Evolutionary conservation across 2,888 invertebrate species (phyloP), one percentile per base, ranked within the genome.

Genomic region (Steinernema scapterisci): DNA sequence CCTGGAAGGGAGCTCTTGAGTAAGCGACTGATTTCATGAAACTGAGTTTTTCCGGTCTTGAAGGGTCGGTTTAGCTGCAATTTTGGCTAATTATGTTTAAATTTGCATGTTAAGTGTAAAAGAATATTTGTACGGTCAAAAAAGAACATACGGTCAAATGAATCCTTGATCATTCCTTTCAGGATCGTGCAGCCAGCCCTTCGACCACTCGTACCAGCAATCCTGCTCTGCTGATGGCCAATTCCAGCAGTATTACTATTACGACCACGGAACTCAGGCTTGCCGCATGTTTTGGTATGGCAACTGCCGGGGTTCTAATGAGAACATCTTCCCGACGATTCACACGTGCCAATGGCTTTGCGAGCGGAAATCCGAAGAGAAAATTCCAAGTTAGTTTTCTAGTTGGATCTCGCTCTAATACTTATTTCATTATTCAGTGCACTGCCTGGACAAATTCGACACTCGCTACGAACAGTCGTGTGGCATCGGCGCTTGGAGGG

Each of bases 201-300:
- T 85, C 52, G 84, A 85, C 45, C 73, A 78, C 21, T 73, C 71
- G 11, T 83, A 83, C 63, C 70, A 74, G 25, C 75, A 80, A 23
- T 70, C 76, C 9, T 83, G 83, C 56, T 51, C 38, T 7, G 71
- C 73, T n/a, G 75, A 75, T 51, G 81, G 79, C 16, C 19, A 70
- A 5, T 82, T 63, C 23, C 76, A 80, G 51, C 84, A 83, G 75
- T 83, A 85, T 38, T 86, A 85, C 76, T 86, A 79, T 72, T 86
- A 80, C 76, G 86, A 86, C 70, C 72, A 73, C 6, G 70, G 74
- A 0, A 77, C 81, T 7, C 78, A 79, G 27, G 74, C 77, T 13
- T 86, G 86, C 71, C 79, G 79, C 63, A 83, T 82, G 82, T 86
- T 86, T 76, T 86, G 86, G 86, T 86, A 82, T 71, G 86, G 84